Base-by-base conservation (phyloP, 1,140 invertebrate species). In the Lethrus apterus region DNA sequence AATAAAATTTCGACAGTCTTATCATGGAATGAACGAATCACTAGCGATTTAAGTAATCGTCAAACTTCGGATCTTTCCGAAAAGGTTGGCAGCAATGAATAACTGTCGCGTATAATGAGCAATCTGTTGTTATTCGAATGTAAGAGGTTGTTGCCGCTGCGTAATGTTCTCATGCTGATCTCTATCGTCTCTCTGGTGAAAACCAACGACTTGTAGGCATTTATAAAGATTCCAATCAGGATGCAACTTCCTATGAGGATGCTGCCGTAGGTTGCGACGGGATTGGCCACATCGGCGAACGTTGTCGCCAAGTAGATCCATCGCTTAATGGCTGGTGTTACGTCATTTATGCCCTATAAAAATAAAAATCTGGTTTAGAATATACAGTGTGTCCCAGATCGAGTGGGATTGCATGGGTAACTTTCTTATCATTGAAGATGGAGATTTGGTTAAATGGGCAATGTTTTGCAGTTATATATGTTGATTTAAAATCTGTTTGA, bases 221-320 rank as follows among this genome's bases (percentile, higher is more conserved):
- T 77, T 4, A 86, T 71, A 49, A 87, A 78, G 5, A 83, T 72
- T 0, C 72, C 71, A 1, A 79, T 65, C 4, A 89, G 69, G 8
- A 78, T 71, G 35, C 73, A 66, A 4, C 78, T 63, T 2, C 86
- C 86, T 51, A 80, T 65, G 49, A 81, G 63, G 56, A 87, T 84
- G 55, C 81, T 72, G 20, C 83, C 76, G 57, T 86, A 89, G 0
- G 79, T 78, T 33, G 84, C 64, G 8, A 81, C 58, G 0, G 84
- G 84, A 19, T 74, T 79, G 7, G 78, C 75, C 9, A 79, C 63
- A 4, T 84, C 82, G 2, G 77, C 78, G 50, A 88, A 78, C 0
- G 83, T 83, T 4, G 85, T 89, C 14, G 81, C 80, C 8, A 89
- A 54, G 59, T 83, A 90, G 2, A 88, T 73, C 81, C 81, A 86